Evolutionary conservation across 37 sponge, comb jelly and placozoan species (phyloP), one percentile per base, ranked within the genome.

Genomic region (Hormiphora californensis): DNA sequence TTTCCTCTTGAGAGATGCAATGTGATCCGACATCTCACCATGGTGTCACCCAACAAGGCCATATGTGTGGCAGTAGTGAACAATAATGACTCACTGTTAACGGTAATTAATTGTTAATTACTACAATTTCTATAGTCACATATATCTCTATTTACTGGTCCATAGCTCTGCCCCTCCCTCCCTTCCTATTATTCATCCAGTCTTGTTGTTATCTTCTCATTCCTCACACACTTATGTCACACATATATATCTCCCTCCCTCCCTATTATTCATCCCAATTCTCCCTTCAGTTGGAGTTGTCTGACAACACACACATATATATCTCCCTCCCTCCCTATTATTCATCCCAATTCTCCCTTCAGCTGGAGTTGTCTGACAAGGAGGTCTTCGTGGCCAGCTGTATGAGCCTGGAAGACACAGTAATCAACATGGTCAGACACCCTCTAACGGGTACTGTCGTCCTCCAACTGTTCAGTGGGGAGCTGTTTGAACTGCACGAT

Each of bases 401-500:
- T 28, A 73, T 41, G 81, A 73, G 46, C 3, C 81, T 73, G 41
- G 81, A 73, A n/a, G 81, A 73, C 23, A 41, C 81, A 4, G 81
- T 40, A 22, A 46, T 33, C 8, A 73, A 73, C 81, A 73, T 73
- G 81, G 25, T 73, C 11, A 27, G 81, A 40, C 81, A 91, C 87
- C 92, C 96, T 57, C 85, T 89, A 63, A 88, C 92, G 7, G 53
- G 46, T 19, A 88, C 90, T 44, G 89, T 89, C n/a, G 87, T 89
- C 17, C 87, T 89, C 0, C 90, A 95, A 81, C 41, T 90, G 39
- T 54, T 61, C 22, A 39, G 89, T 43, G 96, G 96, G 0, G 81
- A 73, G 81, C 38, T 73, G 81, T 73, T 73, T 41, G 81, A 73
- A 30, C 81, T 73, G 27, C 32, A 73, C 38, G 81, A 41, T 4